These are phyloP conservation scores for Conchocele bisecta DNA, from an alignment of 2,888 invertebrate species.

Conservation along the genomic window DNA sequence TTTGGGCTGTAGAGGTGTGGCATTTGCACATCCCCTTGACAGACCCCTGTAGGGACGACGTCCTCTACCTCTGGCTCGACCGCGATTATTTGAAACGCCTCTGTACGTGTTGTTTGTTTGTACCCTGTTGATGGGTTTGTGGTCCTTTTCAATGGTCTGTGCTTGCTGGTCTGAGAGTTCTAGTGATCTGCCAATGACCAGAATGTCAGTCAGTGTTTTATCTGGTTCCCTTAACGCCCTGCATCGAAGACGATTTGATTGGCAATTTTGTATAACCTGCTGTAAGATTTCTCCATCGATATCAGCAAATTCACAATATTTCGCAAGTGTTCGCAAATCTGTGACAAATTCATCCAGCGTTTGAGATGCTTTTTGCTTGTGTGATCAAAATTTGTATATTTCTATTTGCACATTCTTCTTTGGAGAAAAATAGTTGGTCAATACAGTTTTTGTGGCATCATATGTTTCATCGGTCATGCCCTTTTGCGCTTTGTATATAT, in stretches of 20 bases:
- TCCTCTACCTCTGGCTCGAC: too few relatives aligned
- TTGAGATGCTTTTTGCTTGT: conserved; percentile 47
- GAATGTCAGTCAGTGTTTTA: conserved; percentile 13
- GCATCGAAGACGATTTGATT: conserved; percentile 46
- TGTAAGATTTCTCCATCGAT: conserved; percentile 43
- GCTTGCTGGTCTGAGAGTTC: conserved; percentile 52
- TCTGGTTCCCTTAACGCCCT: conserved; percentile 44
- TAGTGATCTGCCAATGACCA: conserved; percentile 27
- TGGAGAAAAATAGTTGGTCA: conserved; percentile 46
- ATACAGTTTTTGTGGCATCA: conserved; percentile 29
- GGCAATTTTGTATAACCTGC: conserved; percentile 55
- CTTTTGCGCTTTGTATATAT: conserved; percentile 48
- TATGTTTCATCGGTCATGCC: conserved; percentile 19
- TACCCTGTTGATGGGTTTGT: too few relatives aligned
- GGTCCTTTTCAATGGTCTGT: conserved; percentile 39
- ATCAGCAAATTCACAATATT: conserved; percentile 41
- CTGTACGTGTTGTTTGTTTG: too few relatives aligned
- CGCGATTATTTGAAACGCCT: too few relatives aligned
- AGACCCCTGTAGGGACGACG: too few relatives aligned
- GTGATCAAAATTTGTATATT: conserved; percentile 45
- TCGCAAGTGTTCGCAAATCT: conserved; percentile 49
- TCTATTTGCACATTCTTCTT: conserved; percentile 52
- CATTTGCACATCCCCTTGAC: too few relatives aligned
- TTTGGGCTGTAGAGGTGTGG: too few relatives aligned
- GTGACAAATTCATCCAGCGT: conserved; percentile 55